Evolutionary conservation across 2,888 invertebrate species (phyloP).

Genomic region (Diaprepes abbreviatus): DNA sequence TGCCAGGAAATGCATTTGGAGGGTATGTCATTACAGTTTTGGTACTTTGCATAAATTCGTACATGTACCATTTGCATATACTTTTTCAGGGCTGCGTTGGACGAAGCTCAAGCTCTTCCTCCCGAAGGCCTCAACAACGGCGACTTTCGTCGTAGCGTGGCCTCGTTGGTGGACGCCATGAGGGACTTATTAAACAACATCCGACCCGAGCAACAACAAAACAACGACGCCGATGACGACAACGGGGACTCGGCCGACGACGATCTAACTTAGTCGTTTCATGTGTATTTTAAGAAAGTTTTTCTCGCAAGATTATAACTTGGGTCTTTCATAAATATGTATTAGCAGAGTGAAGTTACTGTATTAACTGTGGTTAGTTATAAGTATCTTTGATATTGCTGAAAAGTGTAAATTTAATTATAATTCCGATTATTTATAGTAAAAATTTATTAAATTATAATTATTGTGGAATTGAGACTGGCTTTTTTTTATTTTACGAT

Average conservation of each 20-base stretch:
- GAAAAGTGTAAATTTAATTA: not conserved
- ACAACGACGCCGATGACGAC: conserved; percentile 46
- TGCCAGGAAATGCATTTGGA: conserved; percentile 6
- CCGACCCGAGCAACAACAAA: conserved; percentile 67
- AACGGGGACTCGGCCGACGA: conserved; percentile 42
- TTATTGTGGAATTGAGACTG: not conserved
- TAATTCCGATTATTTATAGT: conserved; percentile 9
- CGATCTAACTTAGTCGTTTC: conserved; percentile 30
- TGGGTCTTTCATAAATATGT: conserved; percentile 9
- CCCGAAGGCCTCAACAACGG: conserved; percentile 54
- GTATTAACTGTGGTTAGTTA: not conserved
- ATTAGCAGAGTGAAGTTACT: conserved; percentile 7
- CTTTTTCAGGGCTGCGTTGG: too few relatives aligned
- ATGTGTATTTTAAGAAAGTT: too few relatives aligned
- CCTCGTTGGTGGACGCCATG: conserved; percentile 79
- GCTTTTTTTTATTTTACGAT: too few relatives aligned
- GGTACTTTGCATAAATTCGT: too few relatives aligned
- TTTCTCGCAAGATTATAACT: too few relatives aligned
- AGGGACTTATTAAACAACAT: conserved; percentile 78
- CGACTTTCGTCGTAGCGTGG: conserved; percentile 75
- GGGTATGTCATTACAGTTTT: conserved; percentile 22
- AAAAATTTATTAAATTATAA: conserved; percentile 7
- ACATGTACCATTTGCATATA: too few relatives aligned
- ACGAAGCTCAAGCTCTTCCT: conserved; percentile 36
- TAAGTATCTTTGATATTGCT: not conserved